Conservation (phyloP, 2,113 vertebrate genomes). For the Halcyon malimbica region DNA sequence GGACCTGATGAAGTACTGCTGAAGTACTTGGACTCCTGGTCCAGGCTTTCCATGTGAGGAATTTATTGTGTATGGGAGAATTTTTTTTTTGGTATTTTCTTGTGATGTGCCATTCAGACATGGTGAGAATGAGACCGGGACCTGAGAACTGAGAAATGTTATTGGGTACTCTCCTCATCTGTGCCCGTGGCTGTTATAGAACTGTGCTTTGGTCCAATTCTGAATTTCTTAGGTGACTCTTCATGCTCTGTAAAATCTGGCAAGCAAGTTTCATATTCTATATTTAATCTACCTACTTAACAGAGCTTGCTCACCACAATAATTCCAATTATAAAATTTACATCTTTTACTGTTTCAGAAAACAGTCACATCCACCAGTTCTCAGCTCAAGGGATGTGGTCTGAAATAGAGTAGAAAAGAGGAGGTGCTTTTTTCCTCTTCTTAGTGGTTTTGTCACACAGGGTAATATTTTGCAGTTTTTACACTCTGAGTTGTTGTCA, state of each 20-base stretch:
- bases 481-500: background rate
- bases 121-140: fast-evolving
- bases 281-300: background rate
- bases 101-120: fast-evolving
- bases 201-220: background rate
- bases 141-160: background rate
- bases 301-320: background rate
- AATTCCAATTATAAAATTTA: background rate
- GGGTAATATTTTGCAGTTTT: background rate
- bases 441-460: background rate
- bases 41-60: background rate
- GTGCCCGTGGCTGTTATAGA: background rate
- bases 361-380: background rate
- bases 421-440: background rate
- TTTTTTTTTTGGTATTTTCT: background rate
- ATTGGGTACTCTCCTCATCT: background rate
- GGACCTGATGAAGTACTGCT: background rate
- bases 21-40: background rate
- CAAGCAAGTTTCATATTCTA: background rate
- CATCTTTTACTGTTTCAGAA: background rate
- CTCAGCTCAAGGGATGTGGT: background rate
- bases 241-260: background rate
- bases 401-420: background rate
- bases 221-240: background rate
- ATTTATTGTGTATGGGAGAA: background rate